Evolutionary conservation across 30 jellyfish, hydroid and myxozoan genomes (phyloP).

Genomic region (Mastigias papua): DNA sequence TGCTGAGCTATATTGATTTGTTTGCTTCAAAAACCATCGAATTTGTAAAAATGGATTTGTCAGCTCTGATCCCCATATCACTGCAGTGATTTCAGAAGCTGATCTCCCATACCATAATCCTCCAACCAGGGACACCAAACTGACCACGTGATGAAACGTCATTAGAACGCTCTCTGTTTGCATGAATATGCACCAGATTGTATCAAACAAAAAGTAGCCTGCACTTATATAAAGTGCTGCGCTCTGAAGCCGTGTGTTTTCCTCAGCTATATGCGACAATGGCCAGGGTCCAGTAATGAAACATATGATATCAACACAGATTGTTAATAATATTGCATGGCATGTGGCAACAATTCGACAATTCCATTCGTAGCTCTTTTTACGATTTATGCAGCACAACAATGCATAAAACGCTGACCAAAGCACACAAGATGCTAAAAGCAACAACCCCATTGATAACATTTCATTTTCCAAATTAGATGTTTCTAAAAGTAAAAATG

Average conservation of each 20-base stretch:
- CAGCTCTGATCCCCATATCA: conserved; percentile 93
- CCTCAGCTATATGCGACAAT: conserved; percentile 66
- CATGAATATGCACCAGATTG: conserved; percentile 80
- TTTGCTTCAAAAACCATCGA: conserved; percentile 82
- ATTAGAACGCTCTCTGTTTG: conserved; percentile 82
- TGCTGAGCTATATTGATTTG: conserved; percentile 32
- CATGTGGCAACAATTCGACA: conserved; percentile 78
- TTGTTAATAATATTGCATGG: conserved; percentile 74
- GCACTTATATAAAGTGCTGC: conserved; percentile 58
- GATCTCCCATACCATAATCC: conserved; percentile 61
- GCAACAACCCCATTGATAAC: conserved; percentile 14
- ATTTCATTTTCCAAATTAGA: background rate
- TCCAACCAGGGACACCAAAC: conserved; percentile 72
- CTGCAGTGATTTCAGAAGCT: conserved; percentile 82
- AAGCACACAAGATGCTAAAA: background rate
- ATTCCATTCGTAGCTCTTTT: conserved; percentile 71
- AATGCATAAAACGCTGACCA: conserved; percentile 64
- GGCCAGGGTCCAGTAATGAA: conserved; percentile 85
- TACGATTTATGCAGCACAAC: conserved; percentile 4
- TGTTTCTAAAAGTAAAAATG: conserved; percentile 19
- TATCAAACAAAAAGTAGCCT: conserved; percentile 84
- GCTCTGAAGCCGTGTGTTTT: conserved; percentile 57
- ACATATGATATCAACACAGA: conserved; percentile 30
- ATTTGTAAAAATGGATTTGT: conserved; percentile 89
- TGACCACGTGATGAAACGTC: conserved; percentile 79